Percentiles rank a stretch among this genome's conserved stretches.
These are phyloP conservation scores for Etheostoma cragini DNA, from an alignment of 2,113 vertebrate species.

Conservation along the genomic window DNA sequence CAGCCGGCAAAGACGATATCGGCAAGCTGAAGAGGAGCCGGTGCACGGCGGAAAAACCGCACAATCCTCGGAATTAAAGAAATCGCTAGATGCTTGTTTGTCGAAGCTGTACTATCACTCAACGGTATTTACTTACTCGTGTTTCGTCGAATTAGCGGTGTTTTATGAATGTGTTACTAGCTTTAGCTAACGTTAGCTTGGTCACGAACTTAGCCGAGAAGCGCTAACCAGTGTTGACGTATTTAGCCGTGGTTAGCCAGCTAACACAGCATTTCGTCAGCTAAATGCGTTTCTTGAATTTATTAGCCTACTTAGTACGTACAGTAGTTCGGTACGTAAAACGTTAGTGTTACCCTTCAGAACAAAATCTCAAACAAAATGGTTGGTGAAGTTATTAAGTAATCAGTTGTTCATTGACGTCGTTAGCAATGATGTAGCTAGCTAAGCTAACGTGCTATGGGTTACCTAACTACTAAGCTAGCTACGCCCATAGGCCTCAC, in stretches of 20 bases:
- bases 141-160: neutral
- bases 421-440: slow-evolving; percentile 56
- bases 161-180: neutral
- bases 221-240: slow-evolving; percentile 29
- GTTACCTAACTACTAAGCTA: slow-evolving; percentile 38
- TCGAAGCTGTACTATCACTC: accelerated
- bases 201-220: slow-evolving; percentile 19
- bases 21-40: slow-evolving; percentile 36
- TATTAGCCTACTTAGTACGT: accelerated
- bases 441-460: slow-evolving; percentile 64
- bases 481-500: slow-evolving; percentile 64
- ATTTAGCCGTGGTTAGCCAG: neutral
- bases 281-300: neutral
- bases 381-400: slow-evolving; percentile 32
- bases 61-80: slow-evolving; percentile 32
- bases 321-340: accelerated
- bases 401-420: slow-evolving; percentile 57
- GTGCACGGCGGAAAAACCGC: slow-evolving; percentile 15
- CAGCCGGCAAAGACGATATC: slow-evolving; percentile 67
- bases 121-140: neutral
- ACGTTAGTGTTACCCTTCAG: neutral
- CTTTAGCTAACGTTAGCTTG: slow-evolving; percentile 28
- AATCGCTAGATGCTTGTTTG: neutral
- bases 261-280: neutral
- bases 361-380: slow-evolving; percentile 25